Evolutionary conservation across 2,113 vertebrate species (phyloP).

Genomic region (Sula dactylatra): DNA sequence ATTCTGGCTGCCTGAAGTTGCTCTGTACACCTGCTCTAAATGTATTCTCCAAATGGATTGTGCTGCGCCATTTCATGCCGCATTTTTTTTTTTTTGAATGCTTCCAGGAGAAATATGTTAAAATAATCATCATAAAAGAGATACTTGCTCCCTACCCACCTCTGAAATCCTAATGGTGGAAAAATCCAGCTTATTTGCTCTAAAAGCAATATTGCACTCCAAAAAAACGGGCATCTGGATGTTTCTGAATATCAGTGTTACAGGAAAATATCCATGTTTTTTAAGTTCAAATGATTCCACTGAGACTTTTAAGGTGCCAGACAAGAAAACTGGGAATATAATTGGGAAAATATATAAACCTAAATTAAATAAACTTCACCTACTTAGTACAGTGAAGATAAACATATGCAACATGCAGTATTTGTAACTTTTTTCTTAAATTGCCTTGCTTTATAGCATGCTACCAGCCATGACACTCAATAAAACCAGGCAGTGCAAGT

Average conservation of each 20-base stretch:
- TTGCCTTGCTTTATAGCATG: slow-evolving; percentile 43
- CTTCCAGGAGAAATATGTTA: slow-evolving; percentile 53
- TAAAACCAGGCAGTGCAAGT: slow-evolving; percentile 49
- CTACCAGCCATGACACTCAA: slow-evolving; percentile 50
- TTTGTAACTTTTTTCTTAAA: background rate
- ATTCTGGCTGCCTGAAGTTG: background rate
- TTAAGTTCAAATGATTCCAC: background rate
- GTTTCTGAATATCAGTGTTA: background rate
- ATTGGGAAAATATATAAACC: slow-evolving; percentile 18
- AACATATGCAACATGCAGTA: background rate
- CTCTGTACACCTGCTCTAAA: slow-evolving; percentile 57
- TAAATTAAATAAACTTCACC: slow-evolving; percentile 44
- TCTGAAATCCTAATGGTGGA: slow-evolving; percentile 44
- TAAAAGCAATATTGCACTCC: background rate
- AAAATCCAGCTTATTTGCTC: slow-evolving; percentile 29
- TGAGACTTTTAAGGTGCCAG: background rate
- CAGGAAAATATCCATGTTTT: background rate
- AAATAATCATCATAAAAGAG: slow-evolving; percentile 60
- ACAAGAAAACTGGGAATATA: slow-evolving; percentile 7
- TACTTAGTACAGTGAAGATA: background rate
- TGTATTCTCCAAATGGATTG: slow-evolving; percentile 26
- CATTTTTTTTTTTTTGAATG: slow-evolving; percentile 9
- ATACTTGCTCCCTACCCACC: slow-evolving; percentile 29
- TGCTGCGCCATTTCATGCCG: background rate
- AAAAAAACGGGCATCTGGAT: background rate